Conservation (phyloP, 2,888 invertebrate species). For the Spodoptera littoralis region DNA sequence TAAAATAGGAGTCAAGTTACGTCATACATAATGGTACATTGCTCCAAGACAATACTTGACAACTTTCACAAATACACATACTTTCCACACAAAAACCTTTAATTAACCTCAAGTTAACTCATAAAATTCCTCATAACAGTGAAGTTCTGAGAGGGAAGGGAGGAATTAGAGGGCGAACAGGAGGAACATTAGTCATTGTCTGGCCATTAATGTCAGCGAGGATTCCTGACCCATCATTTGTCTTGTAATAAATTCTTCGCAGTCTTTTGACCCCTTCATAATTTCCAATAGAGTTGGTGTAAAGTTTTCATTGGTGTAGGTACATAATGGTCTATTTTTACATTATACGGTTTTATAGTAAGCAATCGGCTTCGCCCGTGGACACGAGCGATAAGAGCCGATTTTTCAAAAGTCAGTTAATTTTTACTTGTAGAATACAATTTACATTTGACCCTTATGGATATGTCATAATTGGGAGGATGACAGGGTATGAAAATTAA, state of each 20-base stretch:
- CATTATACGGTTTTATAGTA: too few species aligned
- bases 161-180: constrained; percentile 37
- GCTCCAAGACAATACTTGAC: too few species aligned
- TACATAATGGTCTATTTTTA: too few species aligned
- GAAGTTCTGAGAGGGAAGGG: constrained; percentile 37
- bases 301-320: constrained; percentile 18
- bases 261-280: constrained; percentile 31
- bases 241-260: constrained; percentile 45
- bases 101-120: constrained; percentile 44
- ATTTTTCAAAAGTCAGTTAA: too few species aligned
- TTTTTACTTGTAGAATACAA: too few species aligned
- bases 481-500: too few species aligned
- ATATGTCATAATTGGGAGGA: too few species aligned
- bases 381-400: too few species aligned
- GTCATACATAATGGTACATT: too few species aligned
- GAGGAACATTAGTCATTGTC: constrained; percentile 49
- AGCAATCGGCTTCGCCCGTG: too few species aligned
- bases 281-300: constrained; percentile 25
- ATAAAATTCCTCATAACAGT: constrained; percentile 35
- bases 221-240: constrained; percentile 41
- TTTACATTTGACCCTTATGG: too few species aligned
- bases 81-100: constrained; percentile 21
- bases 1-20: too few species aligned
- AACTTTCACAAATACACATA: background rate
- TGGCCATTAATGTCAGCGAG: constrained; percentile 40